A percentile compares a stretch with the other conserved stretches of the same genome.
These are phyloP conservation scores for Leucoraja erinaceus DNA, from an alignment of 2,113 vertebrate genomes.

Conservation along the genomic window DNA sequence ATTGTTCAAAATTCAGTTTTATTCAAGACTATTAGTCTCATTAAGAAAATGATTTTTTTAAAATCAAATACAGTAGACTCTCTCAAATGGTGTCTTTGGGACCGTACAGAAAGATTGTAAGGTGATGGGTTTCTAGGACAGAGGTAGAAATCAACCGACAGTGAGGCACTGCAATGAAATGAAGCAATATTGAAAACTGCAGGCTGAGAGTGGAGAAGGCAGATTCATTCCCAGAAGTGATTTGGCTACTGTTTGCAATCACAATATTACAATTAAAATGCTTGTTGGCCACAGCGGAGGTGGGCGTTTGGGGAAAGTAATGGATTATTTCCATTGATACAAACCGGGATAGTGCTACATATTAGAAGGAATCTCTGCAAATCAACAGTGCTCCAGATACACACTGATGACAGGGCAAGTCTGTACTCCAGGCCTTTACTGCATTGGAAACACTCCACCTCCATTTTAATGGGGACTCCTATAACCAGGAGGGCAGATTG, in stretches of 20 bases:
- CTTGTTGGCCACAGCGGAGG: background rate
- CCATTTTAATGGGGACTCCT: background rate
- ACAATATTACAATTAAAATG: background rate
- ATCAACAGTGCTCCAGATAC: background rate
- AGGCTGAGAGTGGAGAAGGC: slow-evolving; percentile 6
- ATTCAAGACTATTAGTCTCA: slow-evolving; percentile 38
- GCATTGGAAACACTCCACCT: background rate
- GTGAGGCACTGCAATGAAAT: slow-evolving; percentile 9
- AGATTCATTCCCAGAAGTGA: background rate
- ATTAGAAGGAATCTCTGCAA: background rate
- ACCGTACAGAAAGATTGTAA: slow-evolving; percentile 19
- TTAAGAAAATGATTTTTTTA: slow-evolving; percentile 36
- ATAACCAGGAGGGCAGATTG: background rate
- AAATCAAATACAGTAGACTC: slow-evolving; percentile 35
- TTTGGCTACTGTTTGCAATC: background rate
- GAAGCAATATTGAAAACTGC: background rate
- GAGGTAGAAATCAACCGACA: background rate
- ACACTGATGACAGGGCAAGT: background rate
- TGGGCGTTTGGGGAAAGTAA: background rate
- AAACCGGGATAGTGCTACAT: background rate
- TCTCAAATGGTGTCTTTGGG: slow-evolving; percentile 30
- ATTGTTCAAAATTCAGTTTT: slow-evolving; percentile 34
- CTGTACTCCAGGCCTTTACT: background rate
- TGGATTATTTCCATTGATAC: background rate
- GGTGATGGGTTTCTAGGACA: background rate